These are phyloP conservation scores for Pocillopora damicornis DNA, from an alignment of 64 coral and sea anemone genomes.

Conservation along the genomic window DNA sequence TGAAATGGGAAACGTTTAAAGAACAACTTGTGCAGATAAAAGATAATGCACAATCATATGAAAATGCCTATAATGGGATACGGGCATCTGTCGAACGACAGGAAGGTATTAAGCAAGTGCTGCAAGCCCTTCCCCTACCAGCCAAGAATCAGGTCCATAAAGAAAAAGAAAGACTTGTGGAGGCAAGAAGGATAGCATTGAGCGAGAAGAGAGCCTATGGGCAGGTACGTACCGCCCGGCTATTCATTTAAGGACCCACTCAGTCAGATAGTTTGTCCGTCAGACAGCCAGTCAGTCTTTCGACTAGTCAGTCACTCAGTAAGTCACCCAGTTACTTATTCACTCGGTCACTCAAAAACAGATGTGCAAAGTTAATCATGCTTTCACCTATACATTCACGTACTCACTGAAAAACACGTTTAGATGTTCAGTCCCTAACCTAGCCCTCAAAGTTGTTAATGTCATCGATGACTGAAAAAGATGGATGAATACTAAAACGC, in stretches of 20 bases:
- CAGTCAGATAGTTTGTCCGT: too few species aligned
- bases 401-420: not conserved
- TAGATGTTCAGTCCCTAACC: not conserved
- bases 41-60: not conserved
- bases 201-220: not conserved
- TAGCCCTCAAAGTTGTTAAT: too few species aligned
- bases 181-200: slow-evolving; percentile 11
- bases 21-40: not conserved
- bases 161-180: slow-evolving; percentile 17
- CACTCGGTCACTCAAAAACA: not conserved
- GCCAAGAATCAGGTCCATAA: not conserved
- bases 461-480: too few species aligned
- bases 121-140: not conserved
- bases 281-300: too few species aligned
- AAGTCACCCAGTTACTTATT: not conserved
- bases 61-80: not conserved
- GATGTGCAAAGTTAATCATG: too few species aligned
- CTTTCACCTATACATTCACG: not conserved
- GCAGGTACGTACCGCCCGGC: not conserved
- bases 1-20: slow-evolving; percentile 9
- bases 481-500: too few species aligned
- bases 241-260: too few species aligned
- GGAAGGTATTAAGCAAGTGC: not conserved
- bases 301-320: not conserved
- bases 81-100: not conserved